Conservation (phyloP, 2,113 vertebrate species). For the Orcinus orca region DNA sequence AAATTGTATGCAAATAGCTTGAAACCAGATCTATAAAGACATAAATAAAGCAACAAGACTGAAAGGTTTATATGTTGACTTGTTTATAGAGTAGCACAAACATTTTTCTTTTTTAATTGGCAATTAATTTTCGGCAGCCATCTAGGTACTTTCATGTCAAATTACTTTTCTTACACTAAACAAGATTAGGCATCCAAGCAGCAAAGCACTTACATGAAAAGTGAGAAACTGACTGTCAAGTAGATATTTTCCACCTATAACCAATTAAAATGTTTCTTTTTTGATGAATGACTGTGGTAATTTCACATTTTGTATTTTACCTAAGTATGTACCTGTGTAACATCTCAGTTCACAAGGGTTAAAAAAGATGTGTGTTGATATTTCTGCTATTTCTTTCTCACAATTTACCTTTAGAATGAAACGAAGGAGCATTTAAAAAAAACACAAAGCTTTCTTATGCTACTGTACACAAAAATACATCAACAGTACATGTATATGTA, state of each 20-base stretch:
- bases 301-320: constrained; percentile 82
- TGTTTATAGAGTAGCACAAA: constrained; percentile 91
- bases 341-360: constrained; percentile 67
- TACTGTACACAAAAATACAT: constrained; percentile 66
- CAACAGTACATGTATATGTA: background rate
- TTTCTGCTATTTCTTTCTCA: constrained; percentile 29
- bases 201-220: constrained; percentile 88
- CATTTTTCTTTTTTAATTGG: constrained; percentile 93
- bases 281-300: constrained; percentile 87
- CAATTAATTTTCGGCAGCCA: constrained; percentile 91
- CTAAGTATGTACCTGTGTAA: constrained; percentile 80
- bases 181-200: constrained; percentile 88
- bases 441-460: constrained; percentile 66
- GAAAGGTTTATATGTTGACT: constrained; percentile 89
- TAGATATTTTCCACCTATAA: constrained; percentile 88
- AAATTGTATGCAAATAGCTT: constrained; percentile 90
- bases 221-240: constrained; percentile 90
- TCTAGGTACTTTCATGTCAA: constrained; percentile 90
- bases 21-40: constrained; percentile 88
- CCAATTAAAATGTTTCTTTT: constrained; percentile 90
- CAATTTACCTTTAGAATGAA: constrained; percentile 50
- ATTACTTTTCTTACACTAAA: constrained; percentile 89
- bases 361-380: constrained; percentile 69
- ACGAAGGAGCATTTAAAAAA: constrained; percentile 69
- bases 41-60: constrained; percentile 89